These are phyloP conservation scores for Neoaliturus tenellus DNA, from an alignment of 2,888 invertebrate genomes.

Conservation along the genomic window DNA sequence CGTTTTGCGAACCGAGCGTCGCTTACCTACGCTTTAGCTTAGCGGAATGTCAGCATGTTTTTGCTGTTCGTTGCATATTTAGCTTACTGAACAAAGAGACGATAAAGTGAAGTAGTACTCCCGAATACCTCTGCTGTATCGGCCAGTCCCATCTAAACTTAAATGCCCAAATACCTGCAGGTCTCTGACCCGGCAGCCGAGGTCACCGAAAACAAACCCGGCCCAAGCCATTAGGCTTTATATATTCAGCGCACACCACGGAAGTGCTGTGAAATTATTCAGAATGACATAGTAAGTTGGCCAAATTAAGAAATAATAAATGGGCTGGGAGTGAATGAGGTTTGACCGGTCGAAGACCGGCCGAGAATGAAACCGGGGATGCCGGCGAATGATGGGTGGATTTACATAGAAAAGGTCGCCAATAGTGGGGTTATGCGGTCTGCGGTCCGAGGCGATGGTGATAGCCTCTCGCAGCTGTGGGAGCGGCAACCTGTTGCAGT, in stretches of 20 bases:
- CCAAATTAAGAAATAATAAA: constrained; percentile 48
- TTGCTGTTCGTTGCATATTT: too few species aligned
- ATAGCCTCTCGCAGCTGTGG: background rate
- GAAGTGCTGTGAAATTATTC: constrained; percentile 34
- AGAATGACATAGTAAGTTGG: constrained; percentile 33
- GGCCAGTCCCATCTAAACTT: background rate
- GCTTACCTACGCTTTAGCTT: too few species aligned
- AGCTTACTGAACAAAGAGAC: too few species aligned
- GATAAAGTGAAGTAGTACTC: background rate
- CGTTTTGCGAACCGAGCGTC: too few species aligned
- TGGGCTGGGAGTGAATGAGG: constrained; percentile 29
- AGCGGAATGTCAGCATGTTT: too few species aligned
- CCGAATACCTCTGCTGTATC: background rate
- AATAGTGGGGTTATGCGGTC: background rate
- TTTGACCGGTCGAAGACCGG: constrained; percentile 8
- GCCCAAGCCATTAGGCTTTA: constrained; percentile 20
- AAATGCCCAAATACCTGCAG: constrained; percentile 1
- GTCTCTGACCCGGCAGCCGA: background rate
- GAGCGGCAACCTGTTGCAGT: background rate
- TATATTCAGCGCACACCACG: constrained; percentile 24
- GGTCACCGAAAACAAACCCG: constrained; percentile 32
- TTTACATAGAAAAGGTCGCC: constrained; percentile 48
- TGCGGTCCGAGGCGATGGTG: background rate
- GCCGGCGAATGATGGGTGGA: constrained; percentile 22
- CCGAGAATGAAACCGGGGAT: background rate